phyloP scores from a whole-genome alignment of 2,888 invertebrate species.

The Drosophila melanosoma region DNA sequence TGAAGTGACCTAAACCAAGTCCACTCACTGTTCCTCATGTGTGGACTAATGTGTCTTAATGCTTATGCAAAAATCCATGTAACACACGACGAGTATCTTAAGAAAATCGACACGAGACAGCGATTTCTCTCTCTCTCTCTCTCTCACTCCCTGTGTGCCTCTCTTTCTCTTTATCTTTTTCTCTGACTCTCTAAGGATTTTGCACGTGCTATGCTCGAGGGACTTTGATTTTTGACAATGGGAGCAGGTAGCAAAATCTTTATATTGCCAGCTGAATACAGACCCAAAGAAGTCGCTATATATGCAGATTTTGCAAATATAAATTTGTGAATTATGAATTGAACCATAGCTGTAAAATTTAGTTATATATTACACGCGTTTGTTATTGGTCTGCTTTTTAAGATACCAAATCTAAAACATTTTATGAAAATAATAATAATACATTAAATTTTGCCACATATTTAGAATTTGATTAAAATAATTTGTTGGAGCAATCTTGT shows the following conservation, averaged over 20 bases:
- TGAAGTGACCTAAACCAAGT: conserved; percentile 58
- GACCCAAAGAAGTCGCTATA: background rate
- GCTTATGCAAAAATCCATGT: conserved; percentile 65
- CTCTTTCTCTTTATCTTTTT: background rate
- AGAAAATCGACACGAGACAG: conserved; percentile 11
- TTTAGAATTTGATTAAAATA: background rate
- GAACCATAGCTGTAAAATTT: background rate
- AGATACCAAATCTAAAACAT: background rate
- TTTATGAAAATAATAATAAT: too few species aligned
- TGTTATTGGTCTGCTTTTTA: background rate
- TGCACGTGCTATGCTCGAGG: conserved; percentile 55
- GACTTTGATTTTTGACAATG: conserved; percentile 15
- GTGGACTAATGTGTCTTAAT: conserved; percentile 65
- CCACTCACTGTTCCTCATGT: conserved; percentile 16
- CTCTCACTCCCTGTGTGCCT: background rate
- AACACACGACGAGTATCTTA: conserved; percentile 19
- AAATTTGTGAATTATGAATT: background rate
- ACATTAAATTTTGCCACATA: background rate
- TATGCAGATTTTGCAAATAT: background rate
- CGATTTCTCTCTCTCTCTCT: background rate
- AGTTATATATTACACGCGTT: background rate
- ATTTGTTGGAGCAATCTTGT: background rate
- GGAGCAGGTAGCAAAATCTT: conserved; percentile 29
- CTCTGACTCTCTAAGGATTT: background rate
- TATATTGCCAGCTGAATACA: background rate